Base-by-base conservation (phyloP, 2,888 invertebrate genomes). In the Siphlonurus alternatus region DNA sequence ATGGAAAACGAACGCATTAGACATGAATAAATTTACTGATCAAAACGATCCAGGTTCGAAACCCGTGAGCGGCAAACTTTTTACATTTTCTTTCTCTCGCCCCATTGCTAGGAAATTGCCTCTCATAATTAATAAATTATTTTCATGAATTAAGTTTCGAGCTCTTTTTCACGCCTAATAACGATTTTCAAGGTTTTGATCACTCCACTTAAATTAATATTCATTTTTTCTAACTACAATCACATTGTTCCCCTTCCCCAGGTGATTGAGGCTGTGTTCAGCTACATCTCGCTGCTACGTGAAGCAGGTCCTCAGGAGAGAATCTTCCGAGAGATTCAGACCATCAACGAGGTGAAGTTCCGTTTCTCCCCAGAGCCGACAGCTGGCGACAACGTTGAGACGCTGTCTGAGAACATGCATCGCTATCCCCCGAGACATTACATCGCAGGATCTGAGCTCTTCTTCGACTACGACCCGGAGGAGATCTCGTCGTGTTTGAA, bases 301-400 rank as follows among this genome's bases (percentile, higher is more conserved):
- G 74, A 78, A 63, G 75, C 80, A 62, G 88, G 88, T 19, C 87
- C 88, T 0, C 81, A 81, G 61, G 81, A 86, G 72, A 76, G 84
- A 66, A 81, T 89, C 68, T 93, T 80, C 73, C 75, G 82, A 5
- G 91, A 93, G 76, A 80, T 87, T 23, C 79, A 89, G 78, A 77
- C 78, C 20, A 89, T 92, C 65, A 87, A 87, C 70, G 88, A 88
- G 62, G 86, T 82, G 0, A 83, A 83, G 66, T 88, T 86, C 74
- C 82, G 84, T 54, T 90, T 86, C 73, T 79, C 82, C 59, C 82
- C 86, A 61, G 90, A 91, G 71, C 80, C 80, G 1, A 79, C 82
- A 56, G 84, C 93, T 0, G 78, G 81, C 0, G 88, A 91, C 63
- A 86, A 89, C 71, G 93, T 93, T 0, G 89, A 90, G 75, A 79